Conservation (phyloP, 2,797 vertebrate species). For the Rhadinocentrus ornatus region DNA sequence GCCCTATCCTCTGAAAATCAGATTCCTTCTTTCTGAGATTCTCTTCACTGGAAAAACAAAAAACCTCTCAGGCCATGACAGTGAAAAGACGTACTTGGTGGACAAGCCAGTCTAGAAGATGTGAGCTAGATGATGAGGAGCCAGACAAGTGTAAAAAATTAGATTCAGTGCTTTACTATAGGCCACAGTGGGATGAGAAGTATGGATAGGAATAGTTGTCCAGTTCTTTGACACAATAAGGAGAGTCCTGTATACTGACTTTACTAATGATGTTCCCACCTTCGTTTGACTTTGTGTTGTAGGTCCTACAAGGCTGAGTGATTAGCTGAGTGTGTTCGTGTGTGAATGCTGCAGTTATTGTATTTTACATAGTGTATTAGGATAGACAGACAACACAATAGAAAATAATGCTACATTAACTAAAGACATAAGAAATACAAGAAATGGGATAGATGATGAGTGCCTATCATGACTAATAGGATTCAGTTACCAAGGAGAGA, state of each 20-base stretch:
- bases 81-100: conserved; percentile 37
- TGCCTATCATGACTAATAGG: conserved; percentile 14
- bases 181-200: conserved; percentile 37
- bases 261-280: conserved; percentile 59
- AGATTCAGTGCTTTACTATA: conserved; percentile 40
- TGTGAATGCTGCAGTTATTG: conserved; percentile 16
- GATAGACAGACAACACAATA: conserved; percentile 1
- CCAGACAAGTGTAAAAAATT: conserved; percentile 33
- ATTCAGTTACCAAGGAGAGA: not conserved
- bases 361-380: conserved; percentile 5
- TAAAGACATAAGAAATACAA: not conserved
- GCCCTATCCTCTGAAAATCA: conserved; percentile 45
- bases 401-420: conserved; percentile 6
- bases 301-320: conserved; percentile 26
- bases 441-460: not conserved
- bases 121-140: conserved; percentile 51
- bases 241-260: conserved; percentile 29
- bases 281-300: conserved; percentile 23
- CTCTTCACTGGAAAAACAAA: conserved; percentile 41
- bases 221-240: conserved; percentile 46
- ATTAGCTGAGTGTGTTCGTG: conserved; percentile 22
- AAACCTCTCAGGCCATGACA: conserved; percentile 29
- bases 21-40: conserved; percentile 43
- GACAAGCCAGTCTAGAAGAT: conserved; percentile 48
- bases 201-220: conserved; percentile 46